A percentile compares a stretch with the other conserved stretches of the same genome.
phyloP scores from a whole-genome alignment of 1,140 invertebrate species.

The Drosophila bipectinata region DNA sequence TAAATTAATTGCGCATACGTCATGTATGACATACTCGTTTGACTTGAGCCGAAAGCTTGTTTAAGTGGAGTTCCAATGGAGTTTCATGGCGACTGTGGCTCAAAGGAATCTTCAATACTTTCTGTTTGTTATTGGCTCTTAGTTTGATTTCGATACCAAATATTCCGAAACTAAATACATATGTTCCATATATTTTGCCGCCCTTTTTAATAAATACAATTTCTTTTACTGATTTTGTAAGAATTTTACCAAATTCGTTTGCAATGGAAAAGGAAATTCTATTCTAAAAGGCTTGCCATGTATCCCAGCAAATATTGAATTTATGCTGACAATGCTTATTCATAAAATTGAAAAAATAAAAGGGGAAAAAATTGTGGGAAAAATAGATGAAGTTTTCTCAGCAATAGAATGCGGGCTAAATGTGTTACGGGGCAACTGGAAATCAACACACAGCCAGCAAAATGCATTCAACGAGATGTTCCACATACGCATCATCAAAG shows the following conservation, averaged over 20 bases:
- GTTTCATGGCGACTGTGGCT: constrained; percentile 1
- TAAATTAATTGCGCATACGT: constrained; percentile 76
- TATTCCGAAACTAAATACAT: not conserved
- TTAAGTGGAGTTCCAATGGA: constrained; percentile 4
- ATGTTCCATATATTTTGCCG: too few species aligned
- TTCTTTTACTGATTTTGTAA: not conserved
- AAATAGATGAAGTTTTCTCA: constrained; percentile 53
- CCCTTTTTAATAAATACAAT: too few species aligned
- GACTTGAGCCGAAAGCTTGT: constrained; percentile 34
- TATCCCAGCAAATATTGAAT: constrained; percentile 49
- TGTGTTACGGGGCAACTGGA: constrained; percentile 41
- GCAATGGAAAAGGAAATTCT: not conserved
- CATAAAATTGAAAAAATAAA: constrained; percentile 41
- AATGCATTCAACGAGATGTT: constrained; percentile 37
- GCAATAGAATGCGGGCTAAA: constrained; percentile 53
- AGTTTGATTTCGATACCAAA: not conserved
- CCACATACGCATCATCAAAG: constrained; percentile 66
- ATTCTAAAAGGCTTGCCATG: constrained; percentile 17
- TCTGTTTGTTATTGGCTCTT: not conserved
- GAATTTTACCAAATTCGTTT: constrained; percentile 9
- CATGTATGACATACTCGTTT: constrained; percentile 55
- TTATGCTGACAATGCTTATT: constrained; percentile 43
- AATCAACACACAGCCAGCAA: constrained; percentile 40
- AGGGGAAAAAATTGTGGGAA: constrained; percentile 3
- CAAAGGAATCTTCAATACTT: not conserved